Base-by-base conservation (phyloP, 1,140 invertebrate species). In the Polyergus mexicanus region DNA sequence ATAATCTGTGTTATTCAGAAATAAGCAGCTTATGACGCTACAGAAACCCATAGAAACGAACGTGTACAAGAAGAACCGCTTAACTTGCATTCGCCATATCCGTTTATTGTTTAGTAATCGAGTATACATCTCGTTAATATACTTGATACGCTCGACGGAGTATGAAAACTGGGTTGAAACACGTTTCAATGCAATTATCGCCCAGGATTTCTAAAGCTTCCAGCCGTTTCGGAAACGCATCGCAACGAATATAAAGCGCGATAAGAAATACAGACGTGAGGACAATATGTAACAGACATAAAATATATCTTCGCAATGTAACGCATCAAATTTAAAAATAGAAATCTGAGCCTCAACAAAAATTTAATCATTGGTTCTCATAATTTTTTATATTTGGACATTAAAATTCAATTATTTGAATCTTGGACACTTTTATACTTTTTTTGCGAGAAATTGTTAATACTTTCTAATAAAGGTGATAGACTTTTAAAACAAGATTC, bases 151-250 rank as follows among this genome's bases (percentile, higher is more conserved):
- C 78, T 83, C 28, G 28, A 22, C 54, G 51, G 1, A 74, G 54
- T 81, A n/a, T 10, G 68, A 83, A 72, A 83, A 60, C 38, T 71
- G 51, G 65, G 10, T 51, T 60, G 35, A 58, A 80, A 58, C 13
- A 68, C 54, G n/a, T 44, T 72, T 83, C 78, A 74, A 74, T 83
- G 68, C 68, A 83, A 83, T 83, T 83, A 83, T 72, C 38, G 13
- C 32, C 22, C 25, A 19, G 54, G 35, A 32, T 83, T 74, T 44
- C 47, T 68, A 47, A 25, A 2, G 65, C n/a, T 16, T 44, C 4
- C 44, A 0, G 44, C 13, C 3, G 76, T 10, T 78, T 56, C 13
- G 16, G 16, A 10, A 16, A 65, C 11, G 41, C 22, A 8, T 41
- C 10, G 35, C 54, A 35, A 13, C 35, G 13, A 68, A 22, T 69